Base-by-base conservation (phyloP, 2,888 invertebrate species). In the Lithophane socia region DNA sequence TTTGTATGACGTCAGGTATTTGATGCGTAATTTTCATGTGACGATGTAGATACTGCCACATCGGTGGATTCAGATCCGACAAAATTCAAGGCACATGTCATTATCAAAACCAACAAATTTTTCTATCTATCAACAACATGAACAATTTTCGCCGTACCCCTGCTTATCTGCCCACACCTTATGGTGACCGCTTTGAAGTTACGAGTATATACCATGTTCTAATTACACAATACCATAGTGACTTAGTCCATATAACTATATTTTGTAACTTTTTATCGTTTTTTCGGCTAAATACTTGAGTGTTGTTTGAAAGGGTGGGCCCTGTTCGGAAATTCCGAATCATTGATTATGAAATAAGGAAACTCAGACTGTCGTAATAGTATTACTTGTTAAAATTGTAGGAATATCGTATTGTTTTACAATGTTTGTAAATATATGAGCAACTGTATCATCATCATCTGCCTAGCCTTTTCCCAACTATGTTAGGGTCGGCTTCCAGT, bases 261-360 rank as follows among this genome's bases (percentile, higher is more conserved):
- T 78, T 81, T 82, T 52, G 58, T 76, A 82, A 82, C 3, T 3
- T 58, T 64, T 82, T 82, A 79, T 79, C 82, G 54, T 64, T 24
- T 29, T n/a, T 21, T 1, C 12, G 0, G 58, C 64, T 21, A 65
- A 78, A 82, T 44, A 75, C 49, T 82, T 52, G 8, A 64, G 4
- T 42, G 10, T 52, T 52, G 52, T 75, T 64, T 52, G 12, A 65
- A 47, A 44, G 64, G 82, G 49, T 10, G 49, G 18, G 58, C 1
- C 52, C 12, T 58, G 37, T 52, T 44, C n/a, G 5, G 56, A 29
- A 66, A 47, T 54, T 64, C 29, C 37, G 4, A n/a, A 9, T 13
- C 0, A 3, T 7, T 13, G 21, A 21, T 49, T 13, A 42, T 60
- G 37, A 21, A 73, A 47, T 42, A 18, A n/a, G 18, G 18, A 65